Percentiles rank a stretch among this genome's conserved stretches.
Evolutionary conservation across 2,888 invertebrate genomes (phyloP).

Genomic region (Eupeodes latifasciatus): DNA sequence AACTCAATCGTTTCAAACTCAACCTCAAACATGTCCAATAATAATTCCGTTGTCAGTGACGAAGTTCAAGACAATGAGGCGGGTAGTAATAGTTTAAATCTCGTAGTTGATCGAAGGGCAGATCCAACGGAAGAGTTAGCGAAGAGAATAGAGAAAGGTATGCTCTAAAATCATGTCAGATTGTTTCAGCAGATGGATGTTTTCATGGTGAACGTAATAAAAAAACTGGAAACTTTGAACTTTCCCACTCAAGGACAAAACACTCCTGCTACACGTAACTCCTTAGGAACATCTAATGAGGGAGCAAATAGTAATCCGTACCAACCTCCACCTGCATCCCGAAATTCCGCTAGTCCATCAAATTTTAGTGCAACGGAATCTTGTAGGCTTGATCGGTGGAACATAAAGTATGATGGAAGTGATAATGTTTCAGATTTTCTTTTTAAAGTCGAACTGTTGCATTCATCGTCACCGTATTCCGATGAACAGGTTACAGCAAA

Average conservation of each 20-base stretch:
- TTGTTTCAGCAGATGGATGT: too few species aligned
- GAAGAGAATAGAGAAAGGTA: background rate
- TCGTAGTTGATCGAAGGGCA: background rate
- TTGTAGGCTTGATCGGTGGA: slow-evolving; percentile 3
- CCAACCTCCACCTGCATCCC: too few species aligned
- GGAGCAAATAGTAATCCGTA: background rate
- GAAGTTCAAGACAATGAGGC: background rate
- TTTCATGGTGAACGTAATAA: background rate
- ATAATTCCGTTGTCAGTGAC: background rate
- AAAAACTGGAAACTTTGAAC: background rate
- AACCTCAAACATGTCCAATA: background rate
- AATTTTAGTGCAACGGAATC: background rate
- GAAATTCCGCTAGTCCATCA: too few species aligned
- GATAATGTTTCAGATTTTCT: slow-evolving; percentile 7
- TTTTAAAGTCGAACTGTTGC: background rate
- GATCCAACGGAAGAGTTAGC: background rate
- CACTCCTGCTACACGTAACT: background rate
- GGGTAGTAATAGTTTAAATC: background rate
- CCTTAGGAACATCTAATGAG: background rate
- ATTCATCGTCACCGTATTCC: background rate
- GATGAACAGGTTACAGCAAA: background rate
- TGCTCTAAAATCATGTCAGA: too few species aligned
- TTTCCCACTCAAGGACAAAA: background rate
- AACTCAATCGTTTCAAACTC: background rate
- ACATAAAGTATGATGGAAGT: background rate